Evolutionary conservation across 2,888 invertebrate species (phyloP), one percentile per base, ranked within the genome.

Genomic region (Hedya salicella): DNA sequence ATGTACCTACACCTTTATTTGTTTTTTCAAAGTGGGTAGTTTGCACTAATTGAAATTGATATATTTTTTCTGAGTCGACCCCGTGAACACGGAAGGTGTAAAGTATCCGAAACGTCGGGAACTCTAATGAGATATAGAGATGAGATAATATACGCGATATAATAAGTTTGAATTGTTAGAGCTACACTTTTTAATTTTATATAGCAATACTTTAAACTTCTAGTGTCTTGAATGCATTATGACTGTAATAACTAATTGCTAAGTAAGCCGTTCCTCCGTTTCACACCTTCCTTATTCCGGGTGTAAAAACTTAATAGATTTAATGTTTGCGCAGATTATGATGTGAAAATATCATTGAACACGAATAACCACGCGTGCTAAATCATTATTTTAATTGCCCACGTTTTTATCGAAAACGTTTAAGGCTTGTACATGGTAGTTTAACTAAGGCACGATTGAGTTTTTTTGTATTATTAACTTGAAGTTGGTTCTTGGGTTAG

Each of bases 261-360:
- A 21, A 14, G 9, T 21, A 21, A 40, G 14, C n/a, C 19, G 48
- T 32, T 63, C 46, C 39, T 39, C 42, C 32, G 8, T 57, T 32
- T 32, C 19, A 64, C 56, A 42, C 63, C 36, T 42, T 21, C 25
- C n/a, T 57, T 32, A 19, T 14, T 62, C 17, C 32, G 42, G 40
- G 56, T 64, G 63, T 50, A 64, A 64, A 63, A 57, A 64, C 63
- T 17, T 57, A 57, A 64, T 64, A 11, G 56, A 63, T 56, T 57
- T 30, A 64, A 57, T 25, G 54, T 40, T 49, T 30, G 39, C 60
- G 46, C 11, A 21, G 30, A 49, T 36, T n/a, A 52, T 42, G 63
- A 40, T 40, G 52, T 54, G 36, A 49, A 64, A 57, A 21, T 56
- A 57, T 40, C 53, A 39, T 21, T 17, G 49, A 64, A 17, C 53